A percentile compares a stretch with the other conserved stretches of the same genome.
phyloP scores from a whole-genome alignment of 2,113 vertebrate genomes.

The Panthera leo region DNA sequence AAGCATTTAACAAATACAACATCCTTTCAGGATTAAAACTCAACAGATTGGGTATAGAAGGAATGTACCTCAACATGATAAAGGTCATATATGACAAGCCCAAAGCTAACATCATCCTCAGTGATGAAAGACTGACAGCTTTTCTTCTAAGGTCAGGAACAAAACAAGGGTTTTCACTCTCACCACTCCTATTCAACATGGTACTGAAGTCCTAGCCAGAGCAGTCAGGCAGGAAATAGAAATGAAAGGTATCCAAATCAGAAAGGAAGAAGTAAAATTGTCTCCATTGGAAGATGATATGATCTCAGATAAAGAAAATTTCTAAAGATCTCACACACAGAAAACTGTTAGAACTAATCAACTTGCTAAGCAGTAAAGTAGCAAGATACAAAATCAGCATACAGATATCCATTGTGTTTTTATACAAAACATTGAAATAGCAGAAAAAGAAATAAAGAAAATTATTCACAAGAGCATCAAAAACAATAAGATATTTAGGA shows the following conservation, averaged over 20 bases:
- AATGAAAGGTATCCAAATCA: neutral
- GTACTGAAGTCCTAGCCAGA: neutral
- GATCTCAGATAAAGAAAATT: neutral
- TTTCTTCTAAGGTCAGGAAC: neutral
- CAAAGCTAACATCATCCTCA: neutral
- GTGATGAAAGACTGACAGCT: neutral
- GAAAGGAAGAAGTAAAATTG: neutral
- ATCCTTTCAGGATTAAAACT: neutral
- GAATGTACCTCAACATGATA: neutral
- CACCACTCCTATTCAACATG: neutral
- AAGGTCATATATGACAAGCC: neutral
- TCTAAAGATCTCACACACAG: neutral
- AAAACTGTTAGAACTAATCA: neutral
- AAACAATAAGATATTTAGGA: neutral
- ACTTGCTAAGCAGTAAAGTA: neutral
- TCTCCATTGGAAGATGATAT: neutral
- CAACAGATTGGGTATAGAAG: neutral
- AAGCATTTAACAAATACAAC: neutral
- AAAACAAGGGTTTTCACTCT: neutral
- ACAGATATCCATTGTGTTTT: neutral
- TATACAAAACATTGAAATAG: neutral
- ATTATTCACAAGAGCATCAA: neutral
- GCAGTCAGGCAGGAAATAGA: neutral
- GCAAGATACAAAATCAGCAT: neutral
- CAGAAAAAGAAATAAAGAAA: neutral